Evolutionary conservation across 2,888 invertebrate species (phyloP).

Genomic region (Apotomis turbidana): DNA sequence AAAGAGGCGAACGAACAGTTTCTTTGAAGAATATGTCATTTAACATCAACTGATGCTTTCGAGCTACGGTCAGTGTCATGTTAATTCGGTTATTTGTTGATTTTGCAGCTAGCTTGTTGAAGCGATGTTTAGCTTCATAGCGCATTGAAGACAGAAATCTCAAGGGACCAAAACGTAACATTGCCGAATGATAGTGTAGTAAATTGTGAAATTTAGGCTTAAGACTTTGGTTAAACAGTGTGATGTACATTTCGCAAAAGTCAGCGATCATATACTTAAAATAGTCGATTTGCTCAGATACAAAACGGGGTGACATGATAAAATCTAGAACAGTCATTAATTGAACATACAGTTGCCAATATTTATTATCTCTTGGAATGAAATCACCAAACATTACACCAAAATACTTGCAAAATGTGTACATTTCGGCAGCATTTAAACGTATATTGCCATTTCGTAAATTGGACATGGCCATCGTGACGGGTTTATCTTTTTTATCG

Average conservation of each 20-base stretch:
- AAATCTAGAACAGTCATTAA: slow-evolving; percentile 30
- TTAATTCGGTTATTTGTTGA: slow-evolving; percentile 29
- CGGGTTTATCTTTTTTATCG: slow-evolving; percentile 21
- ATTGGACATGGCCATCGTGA: slow-evolving; percentile 16
- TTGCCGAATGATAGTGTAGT: slow-evolving; percentile 25
- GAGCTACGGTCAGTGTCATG: slow-evolving; percentile 19
- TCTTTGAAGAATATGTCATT: slow-evolving; percentile 32
- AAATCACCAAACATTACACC: slow-evolving; percentile 39
- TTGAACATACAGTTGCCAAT: slow-evolving; percentile 37
- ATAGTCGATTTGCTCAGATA: slow-evolving; percentile 5
- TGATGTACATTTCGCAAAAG: slow-evolving; percentile 35
- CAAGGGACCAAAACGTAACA: slow-evolving; percentile 29
- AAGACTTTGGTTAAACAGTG: slow-evolving; percentile 25
- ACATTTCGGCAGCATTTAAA: slow-evolving; percentile 25
- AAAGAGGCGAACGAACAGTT: slow-evolving; percentile 7
- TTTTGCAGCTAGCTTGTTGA: slow-evolving; percentile 36
- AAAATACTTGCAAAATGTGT: slow-evolving; percentile 32
- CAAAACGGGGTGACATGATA: slow-evolving; percentile 28
- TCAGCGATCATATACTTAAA: slow-evolving; percentile 19
- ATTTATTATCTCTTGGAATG: slow-evolving; percentile 31
- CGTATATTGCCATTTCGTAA: slow-evolving; percentile 34
- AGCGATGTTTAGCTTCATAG: slow-evolving; percentile 40
- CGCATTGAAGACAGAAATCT: slow-evolving; percentile 34
- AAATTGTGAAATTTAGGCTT: slow-evolving; percentile 40
- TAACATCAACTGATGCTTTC: slow-evolving; percentile 30